These are phyloP conservation scores for Mya arenaria DNA, from an alignment of 1,140 invertebrate genomes.

Conservation along the genomic window DNA sequence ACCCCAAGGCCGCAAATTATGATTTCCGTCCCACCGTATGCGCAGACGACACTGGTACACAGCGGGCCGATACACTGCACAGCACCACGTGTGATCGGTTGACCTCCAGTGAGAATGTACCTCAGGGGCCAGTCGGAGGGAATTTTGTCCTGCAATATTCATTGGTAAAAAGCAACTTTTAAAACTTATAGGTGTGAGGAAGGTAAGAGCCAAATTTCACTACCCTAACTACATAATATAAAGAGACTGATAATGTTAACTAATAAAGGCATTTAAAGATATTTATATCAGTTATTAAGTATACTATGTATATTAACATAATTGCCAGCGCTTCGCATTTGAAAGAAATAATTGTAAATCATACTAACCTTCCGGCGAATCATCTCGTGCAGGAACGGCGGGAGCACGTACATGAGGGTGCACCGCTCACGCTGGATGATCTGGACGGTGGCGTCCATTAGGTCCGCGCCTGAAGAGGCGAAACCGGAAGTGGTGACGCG, in stretches of 20 bases:
- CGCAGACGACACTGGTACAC: not conserved
- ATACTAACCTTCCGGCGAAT: conserved; percentile 22
- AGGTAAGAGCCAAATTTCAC: no score
- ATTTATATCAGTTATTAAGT: no score
- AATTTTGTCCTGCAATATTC: not conserved
- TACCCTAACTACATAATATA: no score
- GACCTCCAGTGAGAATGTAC: not conserved
- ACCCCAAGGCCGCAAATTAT: not conserved
- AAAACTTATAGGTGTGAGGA: no score
- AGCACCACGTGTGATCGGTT: not conserved
- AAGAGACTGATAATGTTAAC: no score
- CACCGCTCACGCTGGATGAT: conserved; percentile 46
- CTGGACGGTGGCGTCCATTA: conserved; percentile 8
- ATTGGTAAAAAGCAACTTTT: no score
- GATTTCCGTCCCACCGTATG: conserved; percentile 4
- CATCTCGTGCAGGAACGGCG: conserved; percentile 37
- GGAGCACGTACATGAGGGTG: conserved; percentile 5
- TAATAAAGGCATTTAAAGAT: no score
- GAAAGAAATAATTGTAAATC: not conserved
- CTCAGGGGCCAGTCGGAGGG: conserved; percentile 27
- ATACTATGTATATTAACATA: no score
- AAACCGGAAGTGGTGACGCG: conserved; percentile 27
- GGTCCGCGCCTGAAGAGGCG: not conserved
- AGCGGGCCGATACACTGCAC: not conserved
- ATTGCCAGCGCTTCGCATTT: no score